Conservation (phyloP, 2,888 invertebrate species). For the Euzophera pinguis region DNA sequence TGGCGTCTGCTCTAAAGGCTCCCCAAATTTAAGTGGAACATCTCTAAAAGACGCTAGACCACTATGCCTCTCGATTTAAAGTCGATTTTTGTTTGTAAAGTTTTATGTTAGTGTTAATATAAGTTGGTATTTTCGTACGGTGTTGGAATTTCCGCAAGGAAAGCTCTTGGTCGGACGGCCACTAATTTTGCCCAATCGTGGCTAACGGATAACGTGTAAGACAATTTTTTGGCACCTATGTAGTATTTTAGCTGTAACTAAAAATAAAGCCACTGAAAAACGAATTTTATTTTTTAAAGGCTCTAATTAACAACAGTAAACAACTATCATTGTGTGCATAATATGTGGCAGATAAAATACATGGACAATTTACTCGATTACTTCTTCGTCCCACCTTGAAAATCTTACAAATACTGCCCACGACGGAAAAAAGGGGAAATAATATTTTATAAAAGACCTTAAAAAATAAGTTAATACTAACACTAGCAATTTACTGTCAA, state of each 20-base stretch:
- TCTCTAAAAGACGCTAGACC: conserved; percentile 32
- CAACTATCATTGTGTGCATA: too few species aligned
- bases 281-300: too few species aligned
- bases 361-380: too few species aligned
- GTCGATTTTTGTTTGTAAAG: conserved; percentile 39
- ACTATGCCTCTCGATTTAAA: conserved; percentile 42
- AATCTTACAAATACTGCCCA: too few species aligned
- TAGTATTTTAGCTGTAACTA: conserved; percentile 25
- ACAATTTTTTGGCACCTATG: conserved; percentile 55
- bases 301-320: too few species aligned
- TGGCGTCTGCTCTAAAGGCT: conserved; percentile 59
- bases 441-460: too few species aligned
- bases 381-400: too few species aligned
- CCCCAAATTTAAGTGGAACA: conserved; percentile 53
- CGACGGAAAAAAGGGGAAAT: too few species aligned
- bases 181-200: conserved; percentile 73
- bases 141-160: conserved; percentile 67
- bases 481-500: too few species aligned
- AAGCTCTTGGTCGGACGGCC: conserved; percentile 67
- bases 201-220: conserved; percentile 60
- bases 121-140: conserved; percentile 43
- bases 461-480: too few species aligned
- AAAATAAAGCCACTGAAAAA: not conserved
- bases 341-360: too few species aligned
- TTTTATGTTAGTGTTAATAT: conserved; percentile 22